These are phyloP conservation scores for Drosophila micromelanica DNA, from an alignment of 1,140 invertebrate species.

Conservation along the genomic window DNA sequence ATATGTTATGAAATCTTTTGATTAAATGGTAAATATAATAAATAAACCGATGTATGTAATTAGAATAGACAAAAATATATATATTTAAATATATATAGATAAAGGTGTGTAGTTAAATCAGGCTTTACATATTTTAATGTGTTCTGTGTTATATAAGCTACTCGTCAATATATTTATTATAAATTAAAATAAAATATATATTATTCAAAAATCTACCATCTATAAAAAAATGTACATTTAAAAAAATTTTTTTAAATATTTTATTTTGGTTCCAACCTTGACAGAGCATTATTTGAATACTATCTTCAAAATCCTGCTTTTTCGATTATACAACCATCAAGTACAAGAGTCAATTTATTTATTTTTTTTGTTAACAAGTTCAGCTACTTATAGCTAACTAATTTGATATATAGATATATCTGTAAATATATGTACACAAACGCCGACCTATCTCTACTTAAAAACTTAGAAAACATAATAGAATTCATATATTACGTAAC, in stretches of 20 bases:
- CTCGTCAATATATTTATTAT: background rate
- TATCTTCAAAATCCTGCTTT: constrained; percentile 5
- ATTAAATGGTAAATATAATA: no score
- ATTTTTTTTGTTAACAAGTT: constrained; percentile 17
- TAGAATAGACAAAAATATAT: background rate
- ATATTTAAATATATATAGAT: background rate
- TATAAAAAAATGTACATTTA: background rate
- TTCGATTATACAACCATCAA: constrained; percentile 1
- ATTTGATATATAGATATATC: constrained; percentile 2
- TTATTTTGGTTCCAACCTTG: constrained; percentile 4
- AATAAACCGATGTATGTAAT: background rate
- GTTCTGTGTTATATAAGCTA: background rate
- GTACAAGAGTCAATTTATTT: constrained; percentile 12
- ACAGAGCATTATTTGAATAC: constrained; percentile 2
- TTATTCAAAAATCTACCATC: background rate
- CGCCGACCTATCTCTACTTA: constrained; percentile 37
- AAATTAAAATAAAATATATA: background rate
- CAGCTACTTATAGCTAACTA: constrained; percentile 39
- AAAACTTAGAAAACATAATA: constrained; percentile 24
- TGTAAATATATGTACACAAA: constrained; percentile 6
- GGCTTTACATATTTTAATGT: no score
- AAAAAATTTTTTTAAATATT: background rate
- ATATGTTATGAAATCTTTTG: background rate
- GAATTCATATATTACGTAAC: constrained; percentile 4
- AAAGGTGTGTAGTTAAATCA: background rate